A percentile compares a stretch with the other conserved stretches of the same genome.
These are phyloP conservation scores for Sprattus sprattus DNA, from an alignment of 2,113 vertebrate genomes.

Conservation along the genomic window DNA sequence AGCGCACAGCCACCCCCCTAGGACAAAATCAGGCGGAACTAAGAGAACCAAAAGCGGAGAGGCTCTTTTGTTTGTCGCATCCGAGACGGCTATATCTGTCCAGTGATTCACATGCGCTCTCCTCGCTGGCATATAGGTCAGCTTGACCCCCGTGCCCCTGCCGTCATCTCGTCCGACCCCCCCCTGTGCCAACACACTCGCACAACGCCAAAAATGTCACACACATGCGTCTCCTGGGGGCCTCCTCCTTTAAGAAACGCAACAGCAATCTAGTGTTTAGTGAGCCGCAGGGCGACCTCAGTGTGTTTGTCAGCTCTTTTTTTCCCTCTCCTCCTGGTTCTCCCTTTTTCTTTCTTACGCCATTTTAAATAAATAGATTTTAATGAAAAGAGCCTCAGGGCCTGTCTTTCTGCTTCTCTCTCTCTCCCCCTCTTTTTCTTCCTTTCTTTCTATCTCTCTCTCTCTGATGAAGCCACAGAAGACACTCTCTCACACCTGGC, in stretches of 20 bases:
- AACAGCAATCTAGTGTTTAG: slow-evolving; percentile 55
- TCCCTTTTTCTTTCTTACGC: slow-evolving; percentile 47
- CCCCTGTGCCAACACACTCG: not conserved
- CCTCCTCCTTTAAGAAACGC: slow-evolving; percentile 46
- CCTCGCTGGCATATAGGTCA: slow-evolving; percentile 34
- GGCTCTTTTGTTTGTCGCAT: not conserved
- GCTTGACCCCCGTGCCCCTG: slow-evolving; percentile 39
- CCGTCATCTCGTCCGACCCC: not conserved
- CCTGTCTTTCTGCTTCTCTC: slow-evolving; percentile 46
- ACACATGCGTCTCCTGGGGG: slow-evolving; percentile 39
- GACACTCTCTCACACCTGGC: slow-evolving; percentile 52
- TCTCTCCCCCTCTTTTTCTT: slow-evolving; percentile 49
- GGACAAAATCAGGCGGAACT: slow-evolving; percentile 3
- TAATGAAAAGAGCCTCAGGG: slow-evolving; percentile 61
- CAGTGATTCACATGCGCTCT: not conserved
- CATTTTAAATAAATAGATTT: slow-evolving; percentile 65
- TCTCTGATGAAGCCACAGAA: slow-evolving; percentile 61
- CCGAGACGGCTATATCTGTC: not conserved
- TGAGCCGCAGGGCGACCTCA: slow-evolving; percentile 59
- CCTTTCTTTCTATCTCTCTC: slow-evolving; percentile 35
- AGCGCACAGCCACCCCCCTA: not conserved
- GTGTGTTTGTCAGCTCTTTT: slow-evolving; percentile 50
- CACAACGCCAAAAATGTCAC: slow-evolving; percentile 9
- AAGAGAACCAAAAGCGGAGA: not conserved
- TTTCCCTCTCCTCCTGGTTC: slow-evolving; percentile 34